These are phyloP conservation scores for Eupelmus urozonus DNA, from an alignment of 2,888 invertebrate species.

Conservation along the genomic window DNA sequence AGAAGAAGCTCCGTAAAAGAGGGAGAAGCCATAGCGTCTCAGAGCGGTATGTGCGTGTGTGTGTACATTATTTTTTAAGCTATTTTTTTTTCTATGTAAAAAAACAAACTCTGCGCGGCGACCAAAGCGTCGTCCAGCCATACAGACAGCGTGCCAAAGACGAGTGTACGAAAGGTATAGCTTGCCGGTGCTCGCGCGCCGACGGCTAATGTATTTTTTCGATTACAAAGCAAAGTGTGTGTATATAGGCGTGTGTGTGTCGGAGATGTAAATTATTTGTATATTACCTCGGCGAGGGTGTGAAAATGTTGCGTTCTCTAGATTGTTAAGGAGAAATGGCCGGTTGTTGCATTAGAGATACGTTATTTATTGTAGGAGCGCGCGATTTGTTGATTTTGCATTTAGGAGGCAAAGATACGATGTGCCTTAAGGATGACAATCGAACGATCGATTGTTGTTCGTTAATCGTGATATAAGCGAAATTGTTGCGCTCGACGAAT, in stretches of 20 bases:
- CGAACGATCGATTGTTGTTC: background rate
- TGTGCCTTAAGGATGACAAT: background rate
- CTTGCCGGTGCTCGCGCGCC: background rate
- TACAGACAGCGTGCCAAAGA: slow-evolving; percentile 59
- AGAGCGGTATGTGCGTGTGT: too few species aligned
- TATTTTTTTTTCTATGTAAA: too few species aligned
- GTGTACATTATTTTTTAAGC: too few species aligned
- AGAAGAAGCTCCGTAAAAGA: background rate
- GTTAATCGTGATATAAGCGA: slow-evolving; percentile 38
- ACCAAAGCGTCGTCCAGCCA: slow-evolving; percentile 39
- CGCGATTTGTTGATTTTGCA: background rate
- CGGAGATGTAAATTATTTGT: slow-evolving; percentile 31
- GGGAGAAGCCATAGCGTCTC: background rate
- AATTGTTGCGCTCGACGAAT: too few species aligned
- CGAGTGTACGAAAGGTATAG: background rate
- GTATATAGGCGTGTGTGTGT: background rate
- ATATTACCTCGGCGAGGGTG: too few species aligned
- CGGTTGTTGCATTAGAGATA: slow-evolving; percentile 55
- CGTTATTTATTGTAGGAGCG: slow-evolving; percentile 32
- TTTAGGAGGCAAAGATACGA: background rate
- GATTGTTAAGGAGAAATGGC: slow-evolving; percentile 47
- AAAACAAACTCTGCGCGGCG: background rate
- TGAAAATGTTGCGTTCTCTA: slow-evolving; percentile 10
- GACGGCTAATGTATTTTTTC: background rate
- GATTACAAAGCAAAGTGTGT: background rate